Evolutionary conservation across 2,113 vertebrate species (phyloP).

Genomic region (Anolis carolinensis): DNA sequence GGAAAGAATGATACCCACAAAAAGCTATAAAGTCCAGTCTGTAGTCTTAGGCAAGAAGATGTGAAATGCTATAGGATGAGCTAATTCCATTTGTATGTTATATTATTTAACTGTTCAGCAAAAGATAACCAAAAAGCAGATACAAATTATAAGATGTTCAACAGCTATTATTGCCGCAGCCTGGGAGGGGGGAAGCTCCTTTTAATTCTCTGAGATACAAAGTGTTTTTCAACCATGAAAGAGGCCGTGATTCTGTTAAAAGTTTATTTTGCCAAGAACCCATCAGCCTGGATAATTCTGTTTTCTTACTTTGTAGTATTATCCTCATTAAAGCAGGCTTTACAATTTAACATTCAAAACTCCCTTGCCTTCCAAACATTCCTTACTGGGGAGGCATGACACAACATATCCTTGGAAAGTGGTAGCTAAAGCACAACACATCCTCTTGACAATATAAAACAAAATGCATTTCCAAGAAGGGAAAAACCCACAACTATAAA

Average conservation of each 20-base stretch:
- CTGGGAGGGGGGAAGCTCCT: conserved; percentile 19
- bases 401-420: not conserved
- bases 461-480: not conserved
- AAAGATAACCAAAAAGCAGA: not conserved
- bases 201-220: conserved; percentile 16
- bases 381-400: not conserved
- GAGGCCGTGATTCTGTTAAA: not conserved
- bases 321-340: not conserved
- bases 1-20: conserved; percentile 1
- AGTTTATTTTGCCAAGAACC: not conserved
- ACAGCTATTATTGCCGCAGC: conserved; percentile 14
- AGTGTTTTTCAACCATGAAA: not conserved
- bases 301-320: not conserved
- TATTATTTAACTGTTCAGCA: not conserved
- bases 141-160: not conserved
- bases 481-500: not conserved
- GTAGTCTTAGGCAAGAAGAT: not conserved
- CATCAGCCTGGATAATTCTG: conserved; percentile 5
- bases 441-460: too few relatives aligned
- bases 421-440: not conserved
- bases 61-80: conserved; percentile 5
- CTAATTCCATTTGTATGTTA: conserved; percentile 19
- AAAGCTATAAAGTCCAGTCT: conserved; percentile 16
- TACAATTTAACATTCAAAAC: not conserved
- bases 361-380: not conserved